Evolutionary conservation across 2,888 invertebrate genomes (phyloP).

Genomic region (Diarsia brunnea): DNA sequence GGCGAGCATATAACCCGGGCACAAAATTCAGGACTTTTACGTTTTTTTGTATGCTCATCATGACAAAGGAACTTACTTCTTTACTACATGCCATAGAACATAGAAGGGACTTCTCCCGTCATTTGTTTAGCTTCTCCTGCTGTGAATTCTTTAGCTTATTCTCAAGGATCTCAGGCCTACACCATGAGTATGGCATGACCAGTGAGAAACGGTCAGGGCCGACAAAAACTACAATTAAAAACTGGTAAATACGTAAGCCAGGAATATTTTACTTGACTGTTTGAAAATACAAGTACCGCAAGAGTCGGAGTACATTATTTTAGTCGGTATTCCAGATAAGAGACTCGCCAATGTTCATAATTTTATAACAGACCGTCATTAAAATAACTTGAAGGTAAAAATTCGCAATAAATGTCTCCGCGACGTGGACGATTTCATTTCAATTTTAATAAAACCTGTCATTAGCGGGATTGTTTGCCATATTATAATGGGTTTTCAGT

Average conservation of each 20-base stretch:
- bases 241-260: background rate
- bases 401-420: constrained; percentile 57
- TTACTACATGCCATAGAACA: too few relatives aligned
- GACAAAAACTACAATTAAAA: background rate
- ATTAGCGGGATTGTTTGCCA: constrained; percentile 80
- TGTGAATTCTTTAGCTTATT: background rate
- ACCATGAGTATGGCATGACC: background rate
- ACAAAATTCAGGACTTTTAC: too few relatives aligned
- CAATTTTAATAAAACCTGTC: constrained; percentile 80
- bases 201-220: background rate
- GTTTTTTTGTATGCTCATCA: too few relatives aligned
- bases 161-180: background rate
- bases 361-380: constrained; percentile 12
- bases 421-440: constrained; percentile 74
- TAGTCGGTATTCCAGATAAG: background rate
- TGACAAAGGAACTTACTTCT: too few relatives aligned
- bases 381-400: constrained; percentile 43
- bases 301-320: background rate
- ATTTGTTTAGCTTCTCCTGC: too few relatives aligned
- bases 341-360: background rate
- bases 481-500: constrained; percentile 80
- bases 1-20: too few relatives aligned
- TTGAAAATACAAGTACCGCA: background rate
- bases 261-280: background rate
- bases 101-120: too few relatives aligned